A percentile compares a stretch with the other conserved stretches of the same genome.
phyloP scores from a whole-genome alignment of 2,888 invertebrate species.

The Sinodicranocentrus sp. region DNA sequence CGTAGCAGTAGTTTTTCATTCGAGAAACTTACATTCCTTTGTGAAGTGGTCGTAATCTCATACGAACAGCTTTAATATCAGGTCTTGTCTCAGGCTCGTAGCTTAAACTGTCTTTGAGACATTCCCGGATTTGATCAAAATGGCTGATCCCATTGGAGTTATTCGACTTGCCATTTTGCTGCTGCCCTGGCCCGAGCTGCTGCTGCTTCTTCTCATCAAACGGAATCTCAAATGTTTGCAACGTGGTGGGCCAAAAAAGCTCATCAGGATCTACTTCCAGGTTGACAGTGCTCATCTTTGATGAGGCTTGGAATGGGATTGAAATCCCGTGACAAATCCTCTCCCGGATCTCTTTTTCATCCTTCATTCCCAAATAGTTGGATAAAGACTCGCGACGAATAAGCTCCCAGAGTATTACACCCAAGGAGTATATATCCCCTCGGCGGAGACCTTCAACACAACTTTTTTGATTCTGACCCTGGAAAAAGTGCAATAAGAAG shows the following conservation, averaged over 20 bases:
- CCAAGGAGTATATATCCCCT: slow-evolving; percentile 91
- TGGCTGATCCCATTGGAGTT: slow-evolving; percentile 60
- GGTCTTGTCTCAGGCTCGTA: slow-evolving; percentile 89
- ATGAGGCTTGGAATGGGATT: slow-evolving; percentile 40
- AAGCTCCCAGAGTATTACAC: slow-evolving; percentile 91
- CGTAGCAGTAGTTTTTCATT: slow-evolving; percentile 2
- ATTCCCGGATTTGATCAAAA: slow-evolving; percentile 71
- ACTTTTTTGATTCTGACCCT: slow-evolving; percentile 52
- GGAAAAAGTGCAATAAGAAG: not conserved
- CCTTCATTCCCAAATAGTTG: slow-evolving; percentile 72
- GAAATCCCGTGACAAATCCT: slow-evolving; percentile 68
- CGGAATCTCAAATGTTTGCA: slow-evolving; percentile 49
- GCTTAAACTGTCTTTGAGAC: slow-evolving; percentile 84
- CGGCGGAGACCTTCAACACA: slow-evolving; percentile 85
- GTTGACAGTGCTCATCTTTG: slow-evolving; percentile 48
- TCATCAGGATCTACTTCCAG: slow-evolving; percentile 52
- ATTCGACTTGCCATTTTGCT: slow-evolving; percentile 34
- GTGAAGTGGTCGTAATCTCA: slow-evolving; percentile 89
- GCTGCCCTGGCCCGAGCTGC: not conserved
- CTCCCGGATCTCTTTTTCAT: slow-evolving; percentile 70
- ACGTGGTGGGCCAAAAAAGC: slow-evolving; percentile 62
- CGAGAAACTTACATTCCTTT: slow-evolving; percentile 89
- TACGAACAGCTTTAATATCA: slow-evolving; percentile 87
- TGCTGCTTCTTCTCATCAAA: slow-evolving; percentile 50
- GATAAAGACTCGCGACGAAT: slow-evolving; percentile 82